These are phyloP conservation scores for Colossoma macropomum DNA, from an alignment of 2,113 vertebrate genomes.

Conservation along the genomic window DNA sequence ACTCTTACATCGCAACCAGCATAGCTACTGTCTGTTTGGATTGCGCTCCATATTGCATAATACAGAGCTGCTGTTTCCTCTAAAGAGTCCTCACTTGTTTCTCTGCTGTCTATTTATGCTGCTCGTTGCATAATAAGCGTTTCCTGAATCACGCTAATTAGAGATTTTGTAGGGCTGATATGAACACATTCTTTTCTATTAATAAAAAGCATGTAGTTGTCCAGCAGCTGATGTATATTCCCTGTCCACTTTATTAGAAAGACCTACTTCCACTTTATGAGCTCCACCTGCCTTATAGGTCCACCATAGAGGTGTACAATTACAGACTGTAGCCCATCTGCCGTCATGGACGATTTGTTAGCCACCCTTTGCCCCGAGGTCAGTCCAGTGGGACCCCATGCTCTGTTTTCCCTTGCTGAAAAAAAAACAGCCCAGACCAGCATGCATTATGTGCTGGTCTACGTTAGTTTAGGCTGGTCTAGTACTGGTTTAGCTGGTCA, in stretches of 20 bases:
- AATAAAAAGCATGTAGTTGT: background rate
- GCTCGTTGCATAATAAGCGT: slow-evolving; percentile 37
- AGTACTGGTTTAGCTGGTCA: too few species aligned
- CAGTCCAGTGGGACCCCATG: background rate
- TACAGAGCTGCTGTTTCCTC: slow-evolving; percentile 34
- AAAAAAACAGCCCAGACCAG: too few species aligned
- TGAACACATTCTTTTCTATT: background rate
- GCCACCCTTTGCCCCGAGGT: background rate
- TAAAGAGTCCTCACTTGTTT: slow-evolving; percentile 26
- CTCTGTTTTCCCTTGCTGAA: background rate
- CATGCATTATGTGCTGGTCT: too few species aligned
- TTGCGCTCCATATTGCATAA: slow-evolving; percentile 44
- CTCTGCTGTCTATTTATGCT: slow-evolving; percentile 25
- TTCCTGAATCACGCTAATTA: background rate
- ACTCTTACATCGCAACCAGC: slow-evolving; percentile 42
- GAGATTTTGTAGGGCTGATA: background rate
- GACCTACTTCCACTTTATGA: background rate
- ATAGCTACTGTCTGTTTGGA: slow-evolving; percentile 46
- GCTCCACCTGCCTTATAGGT: background rate
- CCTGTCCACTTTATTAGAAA: too few species aligned
- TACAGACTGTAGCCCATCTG: background rate
- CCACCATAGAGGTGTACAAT: background rate
- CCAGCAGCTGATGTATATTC: background rate
- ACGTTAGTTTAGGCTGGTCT: too few species aligned
- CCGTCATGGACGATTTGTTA: background rate